Base-by-base conservation (phyloP, 2,797 vertebrate genomes). In the Caiman crocodilus region DNA sequence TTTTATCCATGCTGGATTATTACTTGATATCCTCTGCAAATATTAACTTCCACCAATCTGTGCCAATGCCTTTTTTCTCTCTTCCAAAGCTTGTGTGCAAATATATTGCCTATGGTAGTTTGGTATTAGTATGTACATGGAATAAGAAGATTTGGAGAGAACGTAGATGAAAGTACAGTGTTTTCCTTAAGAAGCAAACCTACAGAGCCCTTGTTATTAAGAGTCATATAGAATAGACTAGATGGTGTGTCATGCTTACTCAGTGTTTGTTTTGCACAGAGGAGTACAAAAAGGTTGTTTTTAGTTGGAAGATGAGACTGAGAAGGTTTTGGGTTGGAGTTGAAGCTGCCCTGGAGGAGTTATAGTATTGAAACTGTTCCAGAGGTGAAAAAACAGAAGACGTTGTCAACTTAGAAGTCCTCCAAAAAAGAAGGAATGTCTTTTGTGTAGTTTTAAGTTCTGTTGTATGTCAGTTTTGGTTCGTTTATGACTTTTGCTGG, bases 391-490 rank as follows among this genome's bases (percentile, higher is more conserved):
- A 93, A 92, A 28, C 18, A 90, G 57, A 73, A 90, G 18, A 75
- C 35, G 5, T 32, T 88, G 30, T 92, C 30, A 88, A 30, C 23
- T 76, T 93, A 61, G 30, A 88, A 89, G 57, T 77, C 2, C 69
- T 93, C 28, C 55, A 56, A 69, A 83, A 42, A 75, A 88, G 92
- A 50, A 90, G 80, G 15, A 80, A 55, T 57, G 16, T 0, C 0
- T 61, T 96, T 83, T 88, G 26, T 81, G 73, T 84, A 90, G 35
- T 77, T 88, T 67, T 7, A 75, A 23, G 17, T 63, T 84, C 73
- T 1, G 73, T 60, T 85, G 30, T 16, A 93, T 88, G 56, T 64
- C 57, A 90, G 59, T 60, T 76, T 76, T 85, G 35, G 11, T 94
- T 89, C 78, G 20, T 32, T 82, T 82, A 14, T 83, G 14, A 50